These are phyloP conservation scores for Drosophila sechellia DNA, from an alignment of 1,140 invertebrate genomes.

Conservation along the genomic window DNA sequence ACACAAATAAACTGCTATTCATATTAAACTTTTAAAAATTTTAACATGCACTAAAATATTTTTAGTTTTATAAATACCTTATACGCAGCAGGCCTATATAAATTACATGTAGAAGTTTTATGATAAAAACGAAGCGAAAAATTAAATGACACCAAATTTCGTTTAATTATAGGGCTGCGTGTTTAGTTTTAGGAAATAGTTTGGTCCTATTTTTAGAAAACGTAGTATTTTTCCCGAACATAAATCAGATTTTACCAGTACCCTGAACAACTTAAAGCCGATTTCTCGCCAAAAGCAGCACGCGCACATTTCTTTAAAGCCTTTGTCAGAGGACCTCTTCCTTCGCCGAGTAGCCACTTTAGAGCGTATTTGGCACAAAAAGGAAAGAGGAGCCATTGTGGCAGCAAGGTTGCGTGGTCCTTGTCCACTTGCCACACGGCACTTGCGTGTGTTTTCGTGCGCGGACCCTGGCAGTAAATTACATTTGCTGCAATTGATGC, in stretches of 20 bases:
- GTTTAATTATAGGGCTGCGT: too few species aligned
- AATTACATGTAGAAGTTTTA: too few species aligned
- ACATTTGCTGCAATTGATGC: slow-evolving; percentile 69
- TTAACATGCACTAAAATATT: too few species aligned
- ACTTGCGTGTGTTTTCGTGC: slow-evolving; percentile 52
- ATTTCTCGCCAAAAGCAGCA: background rate
- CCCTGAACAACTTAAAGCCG: background rate
- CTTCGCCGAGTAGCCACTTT: slow-evolving; percentile 37
- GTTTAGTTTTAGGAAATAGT: too few species aligned
- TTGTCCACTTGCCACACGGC: slow-evolving; percentile 43
- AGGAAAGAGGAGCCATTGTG: slow-evolving; percentile 25
- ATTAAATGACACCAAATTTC: too few species aligned
- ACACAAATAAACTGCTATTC: too few species aligned
- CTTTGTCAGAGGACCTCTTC: slow-evolving; percentile 16
- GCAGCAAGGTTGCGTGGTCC: slow-evolving; percentile 40
- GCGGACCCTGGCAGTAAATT: slow-evolving; percentile 57
- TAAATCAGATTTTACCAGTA: background rate
- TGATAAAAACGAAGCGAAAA: too few species aligned
- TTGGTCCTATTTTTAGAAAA: background rate
- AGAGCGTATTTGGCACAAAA: slow-evolving; percentile 32
- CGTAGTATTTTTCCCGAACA: background rate
- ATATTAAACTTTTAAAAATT: too few species aligned
- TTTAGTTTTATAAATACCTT: too few species aligned
- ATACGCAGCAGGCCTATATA: too few species aligned
- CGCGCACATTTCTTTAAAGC: slow-evolving; percentile 24